A percentile compares a stretch with the other conserved stretches of the same genome.
phyloP scores from a whole-genome alignment of 2,888 invertebrate genomes.

The Diarsia brunnea region DNA sequence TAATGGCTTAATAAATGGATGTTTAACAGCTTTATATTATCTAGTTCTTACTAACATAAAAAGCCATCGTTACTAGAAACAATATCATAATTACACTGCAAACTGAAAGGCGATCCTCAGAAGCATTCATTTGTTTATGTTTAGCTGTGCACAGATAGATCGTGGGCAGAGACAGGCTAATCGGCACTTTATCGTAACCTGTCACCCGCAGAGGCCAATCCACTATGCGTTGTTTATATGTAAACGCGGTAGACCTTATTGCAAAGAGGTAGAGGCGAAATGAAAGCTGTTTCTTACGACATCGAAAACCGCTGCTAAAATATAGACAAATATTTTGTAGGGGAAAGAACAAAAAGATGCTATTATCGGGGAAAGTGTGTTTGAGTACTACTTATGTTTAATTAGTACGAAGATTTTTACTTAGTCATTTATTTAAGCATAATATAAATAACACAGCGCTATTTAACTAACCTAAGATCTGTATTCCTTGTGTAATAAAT shows the following conservation, averaged over 20 bases:
- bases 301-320: slow-evolving; percentile 47
- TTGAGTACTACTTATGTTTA: slow-evolving; percentile 21
- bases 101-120: slow-evolving; percentile 42
- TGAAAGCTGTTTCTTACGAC: slow-evolving; percentile 15
- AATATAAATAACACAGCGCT: too few relatives aligned
- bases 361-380: slow-evolving; percentile 37
- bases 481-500: too few relatives aligned
- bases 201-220: slow-evolving; percentile 79
- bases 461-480: too few relatives aligned
- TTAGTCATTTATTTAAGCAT: not conserved
- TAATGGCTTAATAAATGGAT: not conserved
- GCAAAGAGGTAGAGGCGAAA: slow-evolving; percentile 36
- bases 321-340: slow-evolving; percentile 47
- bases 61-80: slow-evolving; percentile 14
- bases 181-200: slow-evolving; percentile 84
- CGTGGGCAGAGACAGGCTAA: slow-evolving; percentile 84
- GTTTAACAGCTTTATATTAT: not conserved
- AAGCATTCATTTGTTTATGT: slow-evolving; percentile 63
- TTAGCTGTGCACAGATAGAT: slow-evolving; percentile 65
- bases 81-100: slow-evolving; percentile 34
- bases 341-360: slow-evolving; percentile 49
- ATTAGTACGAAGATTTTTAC: not conserved
- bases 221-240: slow-evolving; percentile 66
- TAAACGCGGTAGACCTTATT: slow-evolving; percentile 56
- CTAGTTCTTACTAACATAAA: not conserved